Percentiles rank a stretch among this genome's conserved stretches.
Evolutionary conservation across 2,888 invertebrate species (phyloP).

Genomic region (Trypoxylon attenuatum): DNA sequence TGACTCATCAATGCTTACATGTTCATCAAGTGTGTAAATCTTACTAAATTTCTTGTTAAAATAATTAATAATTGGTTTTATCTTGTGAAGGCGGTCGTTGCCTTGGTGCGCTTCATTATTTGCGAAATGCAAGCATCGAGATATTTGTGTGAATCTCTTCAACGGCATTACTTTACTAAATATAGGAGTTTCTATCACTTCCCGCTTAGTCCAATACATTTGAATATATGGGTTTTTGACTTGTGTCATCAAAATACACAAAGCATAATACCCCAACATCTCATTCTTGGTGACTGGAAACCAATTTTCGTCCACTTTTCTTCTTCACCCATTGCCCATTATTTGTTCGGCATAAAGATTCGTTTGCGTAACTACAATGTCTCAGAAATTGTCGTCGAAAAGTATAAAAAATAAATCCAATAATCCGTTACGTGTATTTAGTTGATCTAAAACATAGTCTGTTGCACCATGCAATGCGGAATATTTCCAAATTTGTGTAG

Average conservation of each 20-base stretch:
- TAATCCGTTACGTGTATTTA: slow-evolving; percentile 5
- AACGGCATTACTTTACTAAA: slow-evolving; percentile 42
- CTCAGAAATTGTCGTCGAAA: slow-evolving; percentile 27
- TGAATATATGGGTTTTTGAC: slow-evolving; percentile 46
- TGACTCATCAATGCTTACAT: slow-evolving; percentile 38
- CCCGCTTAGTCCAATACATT: slow-evolving; percentile 46
- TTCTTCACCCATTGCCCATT: slow-evolving; percentile 20
- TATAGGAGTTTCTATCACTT: too few species aligned
- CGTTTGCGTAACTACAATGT: slow-evolving; percentile 22
- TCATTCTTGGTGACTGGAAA: slow-evolving; percentile 37
- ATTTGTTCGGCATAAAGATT: slow-evolving; percentile 32
- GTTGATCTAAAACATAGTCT: slow-evolving; percentile 19
- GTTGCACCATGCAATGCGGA: slow-evolving; percentile 13
- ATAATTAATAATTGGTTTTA: slow-evolving; percentile 53
- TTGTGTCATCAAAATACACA: slow-evolving; percentile 50
- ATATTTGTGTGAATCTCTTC: slow-evolving; percentile 38
- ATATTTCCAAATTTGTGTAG: slow-evolving; percentile 26
- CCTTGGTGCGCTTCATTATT: slow-evolving; percentile 31
- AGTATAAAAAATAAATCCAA: too few species aligned
- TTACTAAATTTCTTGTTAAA: slow-evolving; percentile 56
- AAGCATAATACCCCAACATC: slow-evolving; percentile 46
- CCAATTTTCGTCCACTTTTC: slow-evolving; percentile 36
- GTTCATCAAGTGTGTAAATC: slow-evolving; percentile 48
- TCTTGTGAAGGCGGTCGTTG: slow-evolving; percentile 52
- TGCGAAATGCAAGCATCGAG: slow-evolving; percentile 43